These are phyloP conservation scores for Fregetta grallaria DNA, from an alignment of 2,113 vertebrate species.

Conservation along the genomic window DNA sequence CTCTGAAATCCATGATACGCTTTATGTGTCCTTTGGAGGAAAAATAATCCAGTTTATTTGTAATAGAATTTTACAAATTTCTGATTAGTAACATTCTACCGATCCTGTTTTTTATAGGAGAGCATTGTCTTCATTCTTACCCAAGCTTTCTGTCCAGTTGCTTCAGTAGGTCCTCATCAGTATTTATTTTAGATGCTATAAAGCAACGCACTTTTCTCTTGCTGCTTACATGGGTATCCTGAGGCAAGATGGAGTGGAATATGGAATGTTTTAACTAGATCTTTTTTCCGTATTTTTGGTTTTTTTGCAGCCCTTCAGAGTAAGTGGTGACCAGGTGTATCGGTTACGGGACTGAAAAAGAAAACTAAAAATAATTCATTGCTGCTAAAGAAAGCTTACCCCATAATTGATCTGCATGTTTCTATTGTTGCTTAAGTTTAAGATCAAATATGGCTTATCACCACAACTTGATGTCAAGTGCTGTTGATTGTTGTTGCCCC, in stretches of 20 bases:
- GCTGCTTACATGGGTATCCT: neutral
- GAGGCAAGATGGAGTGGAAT: neutral
- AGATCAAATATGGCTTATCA: neutral
- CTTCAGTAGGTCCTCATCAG: neutral
- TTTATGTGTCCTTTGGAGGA: neutral
- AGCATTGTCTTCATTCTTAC: neutral
- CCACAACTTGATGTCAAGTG: neutral
- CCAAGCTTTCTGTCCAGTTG: neutral
- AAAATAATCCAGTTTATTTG: neutral
- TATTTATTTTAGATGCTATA: neutral
- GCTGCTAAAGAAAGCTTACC: neutral
- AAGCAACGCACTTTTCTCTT: neutral
- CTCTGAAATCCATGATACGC: neutral
- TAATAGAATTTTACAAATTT: neutral
- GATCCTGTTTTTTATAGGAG: neutral
- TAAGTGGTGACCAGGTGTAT: neutral
- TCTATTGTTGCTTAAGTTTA: neutral
- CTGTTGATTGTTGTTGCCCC: neutral
- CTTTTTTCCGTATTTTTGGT: neutral
- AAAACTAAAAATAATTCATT: neutral
- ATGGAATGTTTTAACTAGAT: neutral
- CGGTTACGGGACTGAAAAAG: neutral
- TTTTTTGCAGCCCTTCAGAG: neutral
- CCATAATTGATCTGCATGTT: neutral
- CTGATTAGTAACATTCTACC: neutral